Evolutionary conservation across 2,113 vertebrate species (phyloP).

Genomic region (Neofelis nebulosa): DNA sequence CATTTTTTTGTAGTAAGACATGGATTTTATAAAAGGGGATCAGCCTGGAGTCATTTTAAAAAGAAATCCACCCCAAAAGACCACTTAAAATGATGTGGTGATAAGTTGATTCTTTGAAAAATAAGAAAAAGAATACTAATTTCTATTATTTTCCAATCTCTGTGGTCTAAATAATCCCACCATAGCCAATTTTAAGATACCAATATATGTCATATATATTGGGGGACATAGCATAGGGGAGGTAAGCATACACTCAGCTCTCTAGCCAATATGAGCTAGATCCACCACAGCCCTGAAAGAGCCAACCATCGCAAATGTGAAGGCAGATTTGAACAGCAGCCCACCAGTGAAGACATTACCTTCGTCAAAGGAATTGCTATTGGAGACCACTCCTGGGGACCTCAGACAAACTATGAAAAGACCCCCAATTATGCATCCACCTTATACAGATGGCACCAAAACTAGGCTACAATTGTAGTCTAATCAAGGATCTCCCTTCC

Average conservation of each 20-base stretch:
- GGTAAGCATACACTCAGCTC: background rate
- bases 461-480: background rate
- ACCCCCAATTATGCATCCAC: accelerated
- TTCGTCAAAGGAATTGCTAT: background rate
- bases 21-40: background rate
- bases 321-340: background rate
- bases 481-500: too few relatives aligned
- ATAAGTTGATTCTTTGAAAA: background rate
- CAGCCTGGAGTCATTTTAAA: background rate
- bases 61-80: background rate
- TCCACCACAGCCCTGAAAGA: background rate
- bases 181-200: background rate
- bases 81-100: background rate
- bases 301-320: background rate
- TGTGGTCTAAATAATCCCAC: background rate
- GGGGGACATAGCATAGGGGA: background rate
- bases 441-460: background rate
- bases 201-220: background rate
- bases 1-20: background rate
- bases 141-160: background rate
- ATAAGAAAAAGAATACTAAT: background rate
- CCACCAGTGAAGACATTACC: accelerated
- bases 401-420: background rate
- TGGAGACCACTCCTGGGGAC: background rate
- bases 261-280: background rate